Percentiles rank a stretch among this genome's conserved stretches.
Evolutionary conservation across 37 sponge, comb jelly and placozoan species (phyloP).

Genomic region (Theonella swinhoei): DNA sequence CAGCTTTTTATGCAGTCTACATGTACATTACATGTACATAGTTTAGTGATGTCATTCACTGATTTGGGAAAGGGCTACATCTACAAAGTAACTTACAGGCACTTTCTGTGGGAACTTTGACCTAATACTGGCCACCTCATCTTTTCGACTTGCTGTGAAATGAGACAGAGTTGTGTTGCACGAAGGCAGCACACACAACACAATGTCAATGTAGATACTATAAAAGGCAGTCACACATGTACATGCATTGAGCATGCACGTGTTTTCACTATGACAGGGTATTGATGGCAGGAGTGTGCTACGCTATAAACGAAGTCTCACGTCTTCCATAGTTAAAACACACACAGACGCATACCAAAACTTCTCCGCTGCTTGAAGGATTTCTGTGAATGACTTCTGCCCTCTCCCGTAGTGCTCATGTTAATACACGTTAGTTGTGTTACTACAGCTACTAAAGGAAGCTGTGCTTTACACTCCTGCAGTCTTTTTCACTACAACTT

Average conservation of each 20-base stretch:
- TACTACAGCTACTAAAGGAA: too few species aligned
- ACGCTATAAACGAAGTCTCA: too few species aligned
- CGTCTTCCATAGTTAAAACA: too few species aligned
- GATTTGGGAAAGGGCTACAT: background rate
- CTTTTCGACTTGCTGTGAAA: slow-evolving; percentile 88
- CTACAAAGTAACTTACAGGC: slow-evolving; percentile 76
- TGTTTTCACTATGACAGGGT: too few species aligned
- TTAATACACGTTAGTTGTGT: too few species aligned
- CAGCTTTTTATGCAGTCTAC: too few species aligned
- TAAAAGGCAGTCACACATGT: too few species aligned
- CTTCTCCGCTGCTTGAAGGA: slow-evolving; percentile 84
- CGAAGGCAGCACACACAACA: background rate
- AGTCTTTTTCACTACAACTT: too few species aligned
- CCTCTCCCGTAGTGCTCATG: background rate
- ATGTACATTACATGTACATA: background rate
- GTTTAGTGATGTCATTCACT: too few species aligned
- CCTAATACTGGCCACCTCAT: slow-evolving; percentile 95
- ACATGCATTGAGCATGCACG: too few species aligned
- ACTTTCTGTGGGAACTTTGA: slow-evolving; percentile 97
- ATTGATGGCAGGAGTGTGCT: too few species aligned
- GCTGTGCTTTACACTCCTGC: too few species aligned
- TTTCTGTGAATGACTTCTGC: slow-evolving; percentile 24
- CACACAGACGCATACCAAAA: slow-evolving; percentile 83
- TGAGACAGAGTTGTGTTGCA: background rate
- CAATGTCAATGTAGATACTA: background rate